Conservation (phyloP, 2,888 invertebrate genomes). For the Sminthurinus aureus region DNA sequence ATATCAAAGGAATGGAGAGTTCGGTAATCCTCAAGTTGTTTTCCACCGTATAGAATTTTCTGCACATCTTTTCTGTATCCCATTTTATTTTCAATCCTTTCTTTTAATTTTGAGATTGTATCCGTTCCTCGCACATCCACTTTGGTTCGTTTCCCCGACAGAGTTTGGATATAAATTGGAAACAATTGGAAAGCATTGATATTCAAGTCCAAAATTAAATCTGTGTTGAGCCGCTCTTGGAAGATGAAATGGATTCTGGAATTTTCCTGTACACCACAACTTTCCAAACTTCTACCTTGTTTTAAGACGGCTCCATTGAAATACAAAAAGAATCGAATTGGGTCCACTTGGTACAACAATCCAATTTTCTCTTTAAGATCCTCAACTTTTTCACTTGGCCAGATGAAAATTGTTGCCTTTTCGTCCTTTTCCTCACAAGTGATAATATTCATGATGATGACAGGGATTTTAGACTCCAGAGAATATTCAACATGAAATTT, state of each 20-base stretch:
- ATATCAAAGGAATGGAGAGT: slow-evolving; percentile 23
- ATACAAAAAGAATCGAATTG: not conserved
- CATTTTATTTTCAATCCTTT: slow-evolving; percentile 90
- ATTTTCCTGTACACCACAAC: not conserved
- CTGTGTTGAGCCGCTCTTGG: not conserved
- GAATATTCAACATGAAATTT: not conserved
- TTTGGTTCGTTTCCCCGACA: slow-evolving; percentile 70
- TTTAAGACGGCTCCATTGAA: not conserved
- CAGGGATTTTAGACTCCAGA: too few species aligned
- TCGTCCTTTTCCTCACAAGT: too few species aligned
- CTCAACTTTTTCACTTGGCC: not conserved
- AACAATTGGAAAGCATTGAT: slow-evolving; percentile 5
- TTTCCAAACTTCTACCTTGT: not conserved
- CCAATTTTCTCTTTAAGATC: not conserved
- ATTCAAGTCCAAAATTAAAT: not conserved
- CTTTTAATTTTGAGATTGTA: slow-evolving; percentile 94
- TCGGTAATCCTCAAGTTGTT: slow-evolving; percentile 63
- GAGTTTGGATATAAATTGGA: slow-evolving; percentile 63
- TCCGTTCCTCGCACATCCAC: not conserved
- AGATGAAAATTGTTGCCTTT: too few species aligned
- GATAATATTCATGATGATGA: too few species aligned
- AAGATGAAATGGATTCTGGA: not conserved
- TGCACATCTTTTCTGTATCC: slow-evolving; percentile 92
- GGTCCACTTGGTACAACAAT: not conserved
- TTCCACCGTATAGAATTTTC: slow-evolving; percentile 74